Conservation (phyloP, 2,888 invertebrate genomes). For the Papilio gigon region DNA sequence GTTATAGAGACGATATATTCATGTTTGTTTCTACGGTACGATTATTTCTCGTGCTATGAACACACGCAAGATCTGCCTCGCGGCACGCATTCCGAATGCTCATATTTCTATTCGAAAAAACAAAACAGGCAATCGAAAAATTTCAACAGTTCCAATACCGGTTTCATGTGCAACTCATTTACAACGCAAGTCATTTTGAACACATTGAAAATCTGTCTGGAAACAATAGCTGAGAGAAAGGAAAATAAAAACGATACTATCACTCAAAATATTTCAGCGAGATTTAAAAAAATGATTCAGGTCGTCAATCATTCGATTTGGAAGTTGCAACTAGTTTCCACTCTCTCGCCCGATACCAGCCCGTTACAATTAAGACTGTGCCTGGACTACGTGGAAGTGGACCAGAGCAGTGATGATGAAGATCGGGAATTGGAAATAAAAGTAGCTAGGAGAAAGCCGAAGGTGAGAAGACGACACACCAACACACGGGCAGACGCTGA, state of each 20-base stretch:
- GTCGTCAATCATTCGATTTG: constrained; percentile 86
- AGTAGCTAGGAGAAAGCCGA: constrained; percentile 67
- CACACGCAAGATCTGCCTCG: constrained; percentile 73
- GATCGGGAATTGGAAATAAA: constrained; percentile 65
- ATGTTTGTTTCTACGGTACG: constrained; percentile 85
- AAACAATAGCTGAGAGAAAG: constrained; percentile 64
- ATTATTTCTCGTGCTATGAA: constrained; percentile 82
- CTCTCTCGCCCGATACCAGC: constrained; percentile 75
- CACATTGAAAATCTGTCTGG: constrained; percentile 81
- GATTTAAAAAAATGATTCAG: constrained; percentile 70
- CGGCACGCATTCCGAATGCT: constrained; percentile 76
- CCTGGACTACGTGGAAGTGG: constrained; percentile 75
- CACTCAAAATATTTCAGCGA: constrained; percentile 53
- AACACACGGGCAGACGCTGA: constrained; percentile 69
- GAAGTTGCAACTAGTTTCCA: constrained; percentile 87
- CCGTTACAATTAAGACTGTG: constrained; percentile 71
- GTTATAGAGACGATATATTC: constrained; percentile 88
- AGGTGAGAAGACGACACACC: constrained; percentile 63
- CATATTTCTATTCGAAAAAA: constrained; percentile 77
- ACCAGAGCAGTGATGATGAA: constrained; percentile 77
- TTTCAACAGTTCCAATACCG: constrained; percentile 61
- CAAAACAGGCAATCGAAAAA: constrained; percentile 59
- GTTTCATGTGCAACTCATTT: constrained; percentile 83
- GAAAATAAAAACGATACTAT: constrained; percentile 60
- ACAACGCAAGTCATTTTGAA: constrained; percentile 83